These are phyloP conservation scores for Cyprinus carpio DNA, from an alignment of 2,113 vertebrate genomes.

Conservation along the genomic window DNA sequence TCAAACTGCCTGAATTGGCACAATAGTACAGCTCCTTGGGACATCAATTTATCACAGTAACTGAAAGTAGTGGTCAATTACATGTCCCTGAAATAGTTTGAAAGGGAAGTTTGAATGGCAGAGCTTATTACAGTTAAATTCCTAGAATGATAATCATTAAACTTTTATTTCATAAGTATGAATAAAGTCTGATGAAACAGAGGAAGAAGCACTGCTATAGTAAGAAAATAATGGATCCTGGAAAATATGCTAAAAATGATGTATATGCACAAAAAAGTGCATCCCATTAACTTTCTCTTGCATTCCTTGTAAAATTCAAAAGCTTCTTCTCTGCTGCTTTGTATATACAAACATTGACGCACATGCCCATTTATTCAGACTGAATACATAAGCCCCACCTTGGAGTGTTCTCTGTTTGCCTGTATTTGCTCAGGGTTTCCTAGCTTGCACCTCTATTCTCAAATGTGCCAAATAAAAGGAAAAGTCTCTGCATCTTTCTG, in stretches of 20 bases:
- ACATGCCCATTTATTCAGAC: slow-evolving; percentile 15
- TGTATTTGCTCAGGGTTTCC: slow-evolving; percentile 1
- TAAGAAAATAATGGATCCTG: background rate
- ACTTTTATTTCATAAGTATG: background rate
- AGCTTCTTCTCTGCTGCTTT: background rate
- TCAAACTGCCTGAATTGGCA: slow-evolving; percentile 36
- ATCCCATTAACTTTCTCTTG: background rate
- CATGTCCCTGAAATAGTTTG: slow-evolving; percentile 8
- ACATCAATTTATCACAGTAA: slow-evolving; percentile 40
- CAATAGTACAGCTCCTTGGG: slow-evolving; percentile 31
- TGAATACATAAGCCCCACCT: background rate
- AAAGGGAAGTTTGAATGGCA: background rate
- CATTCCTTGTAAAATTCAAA: slow-evolving; percentile 11
- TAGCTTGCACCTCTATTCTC: background rate
- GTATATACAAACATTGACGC: slow-evolving; percentile 20
- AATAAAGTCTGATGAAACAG: background rate
- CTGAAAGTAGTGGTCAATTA: slow-evolving; percentile 38
- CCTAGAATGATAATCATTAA: background rate
- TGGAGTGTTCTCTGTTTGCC: slow-evolving; percentile 3
- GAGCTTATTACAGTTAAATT: background rate
- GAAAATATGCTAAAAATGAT: background rate
- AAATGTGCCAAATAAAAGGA: slow-evolving; percentile 18
- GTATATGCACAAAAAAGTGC: background rate
- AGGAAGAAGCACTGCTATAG: background rate
- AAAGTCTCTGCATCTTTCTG: slow-evolving; percentile 6